phyloP scores from a whole-genome alignment of 2,113 vertebrate genomes.

The Polypterus bichir region DNA sequence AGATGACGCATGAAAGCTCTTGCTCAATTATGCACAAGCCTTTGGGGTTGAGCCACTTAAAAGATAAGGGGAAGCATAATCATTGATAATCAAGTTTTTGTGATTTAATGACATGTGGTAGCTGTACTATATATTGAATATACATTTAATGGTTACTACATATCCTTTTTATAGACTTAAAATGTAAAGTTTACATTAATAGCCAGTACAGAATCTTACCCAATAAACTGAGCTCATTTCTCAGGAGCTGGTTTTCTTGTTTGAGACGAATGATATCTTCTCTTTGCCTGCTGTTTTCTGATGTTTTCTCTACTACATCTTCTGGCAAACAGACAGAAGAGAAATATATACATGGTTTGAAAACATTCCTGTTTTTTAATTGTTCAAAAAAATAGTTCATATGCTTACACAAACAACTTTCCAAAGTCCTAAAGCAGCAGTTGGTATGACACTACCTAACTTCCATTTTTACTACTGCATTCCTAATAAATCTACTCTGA shows the following conservation, averaged over 20 bases:
- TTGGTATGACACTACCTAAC: neutral
- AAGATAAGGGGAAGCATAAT: too few relatives aligned
- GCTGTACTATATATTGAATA: too few relatives aligned
- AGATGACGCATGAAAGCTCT: too few relatives aligned
- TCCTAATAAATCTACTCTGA: neutral
- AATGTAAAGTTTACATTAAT: too few relatives aligned
- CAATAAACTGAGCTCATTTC: slow-evolving; percentile 44
- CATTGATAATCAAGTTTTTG: too few relatives aligned
- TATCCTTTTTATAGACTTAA: too few relatives aligned
- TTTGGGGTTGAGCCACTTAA: too few relatives aligned
- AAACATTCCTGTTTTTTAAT: neutral
- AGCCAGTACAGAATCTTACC: slow-evolving; percentile 35
- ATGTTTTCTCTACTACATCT: slow-evolving; percentile 60
- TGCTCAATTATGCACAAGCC: too few relatives aligned
- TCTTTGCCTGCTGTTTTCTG: slow-evolving; percentile 62
- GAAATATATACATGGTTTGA: neutral
- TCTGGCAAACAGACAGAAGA: slow-evolving; percentile 39
- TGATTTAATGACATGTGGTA: too few relatives aligned
- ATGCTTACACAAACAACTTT: neutral
- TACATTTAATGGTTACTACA: too few relatives aligned
- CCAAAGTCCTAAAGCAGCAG: neutral
- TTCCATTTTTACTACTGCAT: neutral
- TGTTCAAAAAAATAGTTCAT: neutral
- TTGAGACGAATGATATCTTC: slow-evolving; percentile 73
- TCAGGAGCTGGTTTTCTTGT: slow-evolving; percentile 59